A percentile compares a stretch with the other conserved stretches of the same genome.
These are phyloP conservation scores for Cherax quadricarinatus DNA, from an alignment of 1,140 invertebrate genomes.

Conservation along the genomic window DNA sequence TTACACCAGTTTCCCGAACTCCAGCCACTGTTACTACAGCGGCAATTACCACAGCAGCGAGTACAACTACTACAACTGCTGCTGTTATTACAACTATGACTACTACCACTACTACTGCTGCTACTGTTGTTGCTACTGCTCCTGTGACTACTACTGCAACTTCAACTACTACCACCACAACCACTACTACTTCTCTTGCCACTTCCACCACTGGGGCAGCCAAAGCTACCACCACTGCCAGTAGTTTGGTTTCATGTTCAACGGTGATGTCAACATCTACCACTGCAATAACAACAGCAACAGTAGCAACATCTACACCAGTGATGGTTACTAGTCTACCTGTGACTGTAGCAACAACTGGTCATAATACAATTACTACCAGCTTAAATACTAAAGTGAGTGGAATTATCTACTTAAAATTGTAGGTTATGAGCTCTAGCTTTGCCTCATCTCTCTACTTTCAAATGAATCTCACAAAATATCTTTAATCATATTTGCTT, in stretches of 20 bases:
- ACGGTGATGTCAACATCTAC: background rate
- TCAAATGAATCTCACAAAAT: too few relatives aligned
- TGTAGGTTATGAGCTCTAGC: too few relatives aligned
- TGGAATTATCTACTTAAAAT: background rate
- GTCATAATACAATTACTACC: constrained; percentile 44
- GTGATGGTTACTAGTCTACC: background rate
- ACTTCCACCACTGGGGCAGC: constrained; percentile 19
- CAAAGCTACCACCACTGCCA: background rate
- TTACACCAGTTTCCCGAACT: background rate
- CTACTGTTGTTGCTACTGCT: background rate
- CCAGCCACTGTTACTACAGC: constrained; percentile 46
- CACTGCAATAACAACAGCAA: constrained; percentile 20
- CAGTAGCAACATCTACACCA: constrained; percentile 28
- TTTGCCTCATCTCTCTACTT: too few relatives aligned
- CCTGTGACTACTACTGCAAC: constrained; percentile 21
- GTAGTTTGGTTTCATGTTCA: too few relatives aligned
- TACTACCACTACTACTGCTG: constrained; percentile 22
- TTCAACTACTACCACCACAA: constrained; percentile 2
- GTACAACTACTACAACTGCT: constrained; percentile 26
- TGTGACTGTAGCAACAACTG: constrained; percentile 38
- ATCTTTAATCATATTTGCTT: too few relatives aligned
- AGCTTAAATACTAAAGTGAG: constrained; percentile 56
- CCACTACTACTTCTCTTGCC: constrained; percentile 15
- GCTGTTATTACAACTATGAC: background rate
- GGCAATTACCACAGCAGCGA: constrained; percentile 18